Percentiles rank a stretch among this genome's conserved stretches.
These are phyloP conservation scores for Epinephelus coioides DNA, from an alignment of 2,797 vertebrate genomes.

Conservation along the genomic window DNA sequence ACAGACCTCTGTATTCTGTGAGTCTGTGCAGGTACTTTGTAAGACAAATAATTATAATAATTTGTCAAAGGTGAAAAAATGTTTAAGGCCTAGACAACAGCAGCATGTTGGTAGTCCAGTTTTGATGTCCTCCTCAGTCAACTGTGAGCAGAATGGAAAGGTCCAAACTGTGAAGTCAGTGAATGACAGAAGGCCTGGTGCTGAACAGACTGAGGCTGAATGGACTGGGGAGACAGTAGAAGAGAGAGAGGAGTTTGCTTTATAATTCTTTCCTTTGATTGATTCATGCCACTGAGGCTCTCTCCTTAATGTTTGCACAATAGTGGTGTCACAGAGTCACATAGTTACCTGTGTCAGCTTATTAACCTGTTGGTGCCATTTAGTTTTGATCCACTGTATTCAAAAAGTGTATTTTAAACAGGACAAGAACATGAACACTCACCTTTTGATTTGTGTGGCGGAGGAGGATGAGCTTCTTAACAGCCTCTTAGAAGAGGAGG, in stretches of 20 bases:
- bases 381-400: background rate
- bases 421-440: conserved; percentile 13
- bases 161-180: conserved; percentile 38
- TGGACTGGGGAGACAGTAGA: conserved; percentile 52
- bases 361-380: background rate
- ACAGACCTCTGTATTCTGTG: background rate
- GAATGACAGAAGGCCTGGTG: conserved; percentile 51
- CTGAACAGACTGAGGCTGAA: conserved; percentile 71
- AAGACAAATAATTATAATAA: background rate
- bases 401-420: background rate
- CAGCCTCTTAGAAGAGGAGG: conserved; percentile 43
- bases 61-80: background rate
- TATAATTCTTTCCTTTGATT: background rate
- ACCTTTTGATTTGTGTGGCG: conserved; percentile 57
- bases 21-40: background rate
- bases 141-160: accelerated
- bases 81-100: conserved; percentile 28
- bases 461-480: conserved; percentile 47
- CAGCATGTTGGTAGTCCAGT: background rate
- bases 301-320: background rate
- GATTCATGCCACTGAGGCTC: background rate
- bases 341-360: background rate
- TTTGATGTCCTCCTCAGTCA: background rate
- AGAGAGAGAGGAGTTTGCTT: background rate
- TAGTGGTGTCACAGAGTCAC: background rate